Evolutionary conservation across 2,797 vertebrate genomes (phyloP), one percentile per base, ranked within the genome.

Genomic region (Amblyopsis hoosieri): DNA sequence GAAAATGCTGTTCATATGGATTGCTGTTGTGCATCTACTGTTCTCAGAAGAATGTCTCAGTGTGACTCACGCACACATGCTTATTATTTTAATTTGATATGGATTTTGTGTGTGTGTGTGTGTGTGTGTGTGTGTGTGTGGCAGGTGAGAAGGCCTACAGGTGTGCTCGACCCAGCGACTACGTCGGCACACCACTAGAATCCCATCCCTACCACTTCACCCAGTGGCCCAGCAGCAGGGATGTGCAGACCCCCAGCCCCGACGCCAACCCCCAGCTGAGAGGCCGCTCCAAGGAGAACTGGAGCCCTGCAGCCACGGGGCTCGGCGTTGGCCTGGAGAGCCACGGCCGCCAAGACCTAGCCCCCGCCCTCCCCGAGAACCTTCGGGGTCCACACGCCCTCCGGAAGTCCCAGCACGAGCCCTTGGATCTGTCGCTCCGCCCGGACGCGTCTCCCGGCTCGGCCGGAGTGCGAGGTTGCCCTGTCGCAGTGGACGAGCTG

Each of bases 91-190:
- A 59, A 84, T 76, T 70, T 61, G 59, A 85, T 87, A 73, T 54
- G 66, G 48, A 67, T 75, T 64, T 45, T 75, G 83, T 54, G 87
- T 89, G 75, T 74, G 78, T 76, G 65, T 80, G 37, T 7, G 6
- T 37, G 33, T 33, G 47, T 75, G 83, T 55, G 87, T 89, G 75
- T 74, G 78, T 76, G 65, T 80, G 33, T 37, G 33, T 37, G 33
- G 33, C 77, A 98, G 97, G 97, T 91, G 96, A 98, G 76, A 96
- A 95, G 66, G 93, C 95, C 78, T 98, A 97, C 92, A 97, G 95
- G 85, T 97, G 96, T 79, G 94, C 95, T 0, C 93, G 95, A 80
- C 81, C 87, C 64, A 92, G 94, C 54, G 95, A 97, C 84, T 97
- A 96, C 12, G 90, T 93, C 8, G 88, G 94, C 0, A 94, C 94